Evolutionary conservation across 30 jellyfish, hydroid and myxozoan genomes (phyloP), one percentile per base, ranked within the genome.

Genomic region (Mastigias papua): DNA sequence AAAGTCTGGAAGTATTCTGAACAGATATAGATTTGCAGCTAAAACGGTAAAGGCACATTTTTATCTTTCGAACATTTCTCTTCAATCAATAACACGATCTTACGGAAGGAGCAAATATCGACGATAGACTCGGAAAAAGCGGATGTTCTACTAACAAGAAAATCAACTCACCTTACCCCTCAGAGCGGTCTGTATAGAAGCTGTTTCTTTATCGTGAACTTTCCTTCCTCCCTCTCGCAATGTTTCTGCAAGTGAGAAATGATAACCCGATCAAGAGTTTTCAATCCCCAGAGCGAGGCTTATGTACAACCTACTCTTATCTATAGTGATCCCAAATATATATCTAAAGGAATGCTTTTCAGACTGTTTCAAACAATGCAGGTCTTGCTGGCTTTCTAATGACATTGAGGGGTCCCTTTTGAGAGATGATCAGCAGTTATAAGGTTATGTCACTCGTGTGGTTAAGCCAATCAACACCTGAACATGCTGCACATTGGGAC

Each of bases 391-490:
- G 62, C 94, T 85, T 85, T 85, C 72, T 85, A 85, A 54, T 73
- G 94, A 83, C 92, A 86, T 75, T 67, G 72, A 17, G 49, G 92
- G 73, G 80, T 75, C 85, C 92, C 92, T 83, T 75, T 83, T 67
- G 76, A 71, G 92, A 73, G 82, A 85, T 85, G 83, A 85, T 85
- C 94, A 66, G 51, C 85, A 66, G 94, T 60, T 34, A 60, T 85
- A 73, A 83, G 42, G 23, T 70, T 28, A 65, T 85, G 94, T 49
- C 94, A 85, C 87, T 27, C 28, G 67, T 69, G 94, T 64, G 94
- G 94, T 75, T 85, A 73, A 73, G 58, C 94, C 88, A 85, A 85
- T 85, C 94, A 85, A 64, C 88, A 73, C 94, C 88, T 72, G 46
- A 73, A 62, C 90, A 81, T 80, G 80, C 70, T 63, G 60, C 51